Evolutionary conservation across 2,888 invertebrate genomes (phyloP).

Genomic region (Pyralis farinalis): DNA sequence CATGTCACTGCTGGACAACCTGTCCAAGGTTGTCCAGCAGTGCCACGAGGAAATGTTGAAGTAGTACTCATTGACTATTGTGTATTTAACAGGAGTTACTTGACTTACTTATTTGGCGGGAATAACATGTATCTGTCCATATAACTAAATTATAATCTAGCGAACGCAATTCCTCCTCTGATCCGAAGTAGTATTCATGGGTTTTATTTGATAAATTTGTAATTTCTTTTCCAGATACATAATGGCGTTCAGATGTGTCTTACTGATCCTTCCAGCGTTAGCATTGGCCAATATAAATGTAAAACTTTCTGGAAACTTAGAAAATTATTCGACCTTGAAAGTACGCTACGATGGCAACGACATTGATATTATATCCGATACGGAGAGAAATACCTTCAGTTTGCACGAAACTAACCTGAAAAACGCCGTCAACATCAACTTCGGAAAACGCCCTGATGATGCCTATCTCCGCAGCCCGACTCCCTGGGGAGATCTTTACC

Average conservation of each 20-base stretch:
- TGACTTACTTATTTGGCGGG: too few species aligned
- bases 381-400: slow-evolving; percentile 27
- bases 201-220: too few species aligned
- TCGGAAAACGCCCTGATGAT: slow-evolving; percentile 22
- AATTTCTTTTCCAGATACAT: slow-evolving; percentile 10
- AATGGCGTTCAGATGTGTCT: slow-evolving; percentile 10
- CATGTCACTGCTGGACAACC: too few species aligned
- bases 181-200: too few species aligned
- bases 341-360: slow-evolving; percentile 22
- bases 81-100: too few species aligned
- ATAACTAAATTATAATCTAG: too few species aligned
- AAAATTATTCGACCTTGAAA: slow-evolving; percentile 6
- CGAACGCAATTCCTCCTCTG: too few species aligned
- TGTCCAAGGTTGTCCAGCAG: too few species aligned
- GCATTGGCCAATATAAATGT: slow-evolving; percentile 15
- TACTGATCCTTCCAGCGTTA: slow-evolving; percentile 11
- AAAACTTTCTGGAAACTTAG: slow-evolving; percentile 14
- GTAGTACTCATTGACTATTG: too few species aligned
- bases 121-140: too few species aligned
- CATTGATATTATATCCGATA: slow-evolving; percentile 25
- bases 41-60: too few species aligned
- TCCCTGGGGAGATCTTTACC: slow-evolving; percentile 29
- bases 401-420: slow-evolving; percentile 29
- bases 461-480: slow-evolving; percentile 24
- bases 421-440: slow-evolving; percentile 22